A percentile compares a stretch with the other conserved stretches of the same genome.
Conservation (phyloP, 2,888 invertebrate species). For the Malthinus flaveolus region DNA sequence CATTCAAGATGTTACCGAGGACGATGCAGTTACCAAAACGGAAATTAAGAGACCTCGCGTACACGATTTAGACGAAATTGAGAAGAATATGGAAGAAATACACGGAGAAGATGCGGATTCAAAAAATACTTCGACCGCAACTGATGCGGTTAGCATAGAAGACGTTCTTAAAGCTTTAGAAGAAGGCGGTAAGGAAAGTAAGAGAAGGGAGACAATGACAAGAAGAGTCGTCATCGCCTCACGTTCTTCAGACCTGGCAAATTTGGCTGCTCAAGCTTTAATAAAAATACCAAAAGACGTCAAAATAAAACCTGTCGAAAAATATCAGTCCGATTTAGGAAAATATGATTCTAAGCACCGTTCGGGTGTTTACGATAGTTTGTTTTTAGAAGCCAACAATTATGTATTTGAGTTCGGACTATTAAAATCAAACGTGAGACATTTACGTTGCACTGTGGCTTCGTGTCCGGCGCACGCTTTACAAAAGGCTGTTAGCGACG, state of each 20-base stretch:
- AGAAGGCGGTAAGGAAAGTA: constrained; percentile 4
- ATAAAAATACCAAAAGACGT: constrained; percentile 36
- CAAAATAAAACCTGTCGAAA: constrained; percentile 32
- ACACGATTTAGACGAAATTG: constrained; percentile 26
- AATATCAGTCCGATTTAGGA: constrained; percentile 37
- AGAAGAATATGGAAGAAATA: constrained; percentile 27
- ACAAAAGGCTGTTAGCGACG: constrained; percentile 34
- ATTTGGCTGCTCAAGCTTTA: constrained; percentile 16
- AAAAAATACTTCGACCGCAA: not conserved
- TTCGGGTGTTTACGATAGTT: constrained; percentile 39
- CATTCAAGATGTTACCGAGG: not conserved
- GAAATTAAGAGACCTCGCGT: not conserved
- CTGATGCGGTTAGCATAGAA: constrained; percentile 10
- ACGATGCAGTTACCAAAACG: not conserved
- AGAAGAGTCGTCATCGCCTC: constrained; percentile 11
- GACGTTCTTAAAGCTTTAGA: constrained; percentile 22
- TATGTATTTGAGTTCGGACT: constrained; percentile 48
- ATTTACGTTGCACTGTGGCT: constrained; percentile 41
- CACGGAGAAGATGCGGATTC: constrained; percentile 9
- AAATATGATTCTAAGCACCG: constrained; percentile 33
- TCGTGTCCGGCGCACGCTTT: constrained; percentile 40
- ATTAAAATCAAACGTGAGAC: constrained; percentile 40
- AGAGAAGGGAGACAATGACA: not conserved
- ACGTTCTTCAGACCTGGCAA: constrained; percentile 7
- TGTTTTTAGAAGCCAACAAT: constrained; percentile 41